These are phyloP conservation scores for Periphyllus acericola DNA, from an alignment of 2,888 invertebrate species.

Conservation along the genomic window DNA sequence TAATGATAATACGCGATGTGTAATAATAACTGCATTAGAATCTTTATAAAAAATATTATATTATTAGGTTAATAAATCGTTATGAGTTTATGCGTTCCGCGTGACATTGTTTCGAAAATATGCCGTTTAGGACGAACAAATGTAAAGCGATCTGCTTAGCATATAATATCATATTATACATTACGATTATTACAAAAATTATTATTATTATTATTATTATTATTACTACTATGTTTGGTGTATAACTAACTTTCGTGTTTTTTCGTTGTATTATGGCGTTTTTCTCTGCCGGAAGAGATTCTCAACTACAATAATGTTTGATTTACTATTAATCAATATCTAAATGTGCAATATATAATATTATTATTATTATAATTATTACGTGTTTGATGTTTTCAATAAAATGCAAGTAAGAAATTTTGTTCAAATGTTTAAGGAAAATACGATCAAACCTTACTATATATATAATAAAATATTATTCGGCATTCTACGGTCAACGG, in stretches of 20 bases:
- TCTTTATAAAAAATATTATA: too few species aligned
- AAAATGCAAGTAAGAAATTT: neutral
- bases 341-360: constrained; percentile 43
- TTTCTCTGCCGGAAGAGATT: neutral
- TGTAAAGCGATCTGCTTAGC: constrained; percentile 8
- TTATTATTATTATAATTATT: neutral
- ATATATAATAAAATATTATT: too few species aligned
- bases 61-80: too few species aligned
- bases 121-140: neutral
- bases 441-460: too few species aligned
- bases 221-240: neutral
- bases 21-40: too few species aligned
- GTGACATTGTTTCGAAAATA: neutral
- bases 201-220: neutral
- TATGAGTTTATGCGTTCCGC: too few species aligned
- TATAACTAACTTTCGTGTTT: neutral
- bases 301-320: neutral
- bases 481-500: too few species aligned
- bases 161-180: neutral
- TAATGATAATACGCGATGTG: too few species aligned
- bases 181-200: neutral
- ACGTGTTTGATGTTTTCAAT: constrained; percentile 40
- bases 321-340: constrained; percentile 11
- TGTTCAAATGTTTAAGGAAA: too few species aligned
- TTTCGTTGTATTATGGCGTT: neutral